Percentiles rank a stretch among this genome's conserved stretches.
Conservation (phyloP, 2,113 vertebrate species). For the Pipra filicauda region DNA sequence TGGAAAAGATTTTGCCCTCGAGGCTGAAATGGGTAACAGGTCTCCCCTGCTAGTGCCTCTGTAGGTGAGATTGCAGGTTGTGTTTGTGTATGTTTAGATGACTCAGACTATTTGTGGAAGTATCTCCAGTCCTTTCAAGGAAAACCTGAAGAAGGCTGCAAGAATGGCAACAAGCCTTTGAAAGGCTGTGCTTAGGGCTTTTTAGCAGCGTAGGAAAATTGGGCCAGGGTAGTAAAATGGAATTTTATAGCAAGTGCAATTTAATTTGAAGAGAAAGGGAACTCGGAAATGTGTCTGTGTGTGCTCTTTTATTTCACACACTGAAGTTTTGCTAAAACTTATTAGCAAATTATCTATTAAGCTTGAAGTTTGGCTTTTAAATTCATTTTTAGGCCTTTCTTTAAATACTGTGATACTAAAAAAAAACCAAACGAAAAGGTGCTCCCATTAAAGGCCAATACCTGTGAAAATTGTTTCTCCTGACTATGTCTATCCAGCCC, state of each 20-base stretch:
- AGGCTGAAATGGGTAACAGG: neutral
- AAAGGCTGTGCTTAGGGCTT: neutral
- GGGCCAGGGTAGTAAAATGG: accelerated
- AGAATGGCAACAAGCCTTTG: neutral
- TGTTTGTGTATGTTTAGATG: neutral
- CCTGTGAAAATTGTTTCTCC: neutral
- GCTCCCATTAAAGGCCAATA: neutral
- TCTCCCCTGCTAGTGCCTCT: neutral
- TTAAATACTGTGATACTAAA: neutral
- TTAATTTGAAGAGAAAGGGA: neutral
- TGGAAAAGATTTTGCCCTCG: neutral
- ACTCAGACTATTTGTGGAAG: neutral
- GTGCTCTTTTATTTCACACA: neutral
- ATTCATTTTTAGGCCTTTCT: neutral
- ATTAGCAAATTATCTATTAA: neutral
- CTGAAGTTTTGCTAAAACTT: neutral
- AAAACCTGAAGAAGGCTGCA: neutral
- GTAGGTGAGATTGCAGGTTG: neutral
- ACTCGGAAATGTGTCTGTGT: no score
- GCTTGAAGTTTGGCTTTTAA: neutral
- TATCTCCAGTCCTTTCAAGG: neutral
- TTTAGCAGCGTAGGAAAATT: neutral
- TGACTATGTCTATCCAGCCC: neutral
- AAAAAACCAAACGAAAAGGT: accelerated
- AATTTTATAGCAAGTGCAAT: neutral